These are phyloP conservation scores for Neolamprologus longior DNA, from an alignment of 2,113 vertebrate genomes.

Conservation along the genomic window DNA sequence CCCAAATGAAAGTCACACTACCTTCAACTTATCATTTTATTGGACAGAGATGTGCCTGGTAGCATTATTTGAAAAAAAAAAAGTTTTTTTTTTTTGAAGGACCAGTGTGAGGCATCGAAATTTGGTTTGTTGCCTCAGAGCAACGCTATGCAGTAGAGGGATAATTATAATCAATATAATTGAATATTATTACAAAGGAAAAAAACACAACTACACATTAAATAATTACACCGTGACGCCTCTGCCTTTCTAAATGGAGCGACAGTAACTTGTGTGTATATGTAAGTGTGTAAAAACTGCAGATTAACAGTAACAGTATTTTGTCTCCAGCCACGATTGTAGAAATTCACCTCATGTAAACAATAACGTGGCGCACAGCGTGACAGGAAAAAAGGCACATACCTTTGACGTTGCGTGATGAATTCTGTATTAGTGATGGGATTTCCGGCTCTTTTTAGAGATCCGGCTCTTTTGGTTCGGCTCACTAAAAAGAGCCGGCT, in stretches of 20 bases:
- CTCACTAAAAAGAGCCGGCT: too few relatives aligned
- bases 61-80: not conserved
- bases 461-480: too few relatives aligned
- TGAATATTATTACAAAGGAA: not conserved
- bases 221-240: not conserved
- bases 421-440: too few relatives aligned
- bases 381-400: not conserved
- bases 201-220: not conserved
- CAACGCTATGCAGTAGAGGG: not conserved
- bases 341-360: not conserved
- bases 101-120: not conserved
- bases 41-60: not conserved
- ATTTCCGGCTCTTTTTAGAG: too few relatives aligned
- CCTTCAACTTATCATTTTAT: not conserved
- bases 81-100: fast-evolving
- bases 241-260: not conserved
- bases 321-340: not conserved
- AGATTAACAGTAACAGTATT: not conserved
- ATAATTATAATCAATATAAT: not conserved
- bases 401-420: not conserved
- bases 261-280: not conserved
- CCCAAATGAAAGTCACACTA: not conserved
- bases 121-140: not conserved
- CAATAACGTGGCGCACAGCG: not conserved
- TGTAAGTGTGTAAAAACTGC: not conserved